Evolutionary conservation across 64 coral and sea anemone genomes (phyloP).

Genomic region (Pachyseris speciosa): DNA sequence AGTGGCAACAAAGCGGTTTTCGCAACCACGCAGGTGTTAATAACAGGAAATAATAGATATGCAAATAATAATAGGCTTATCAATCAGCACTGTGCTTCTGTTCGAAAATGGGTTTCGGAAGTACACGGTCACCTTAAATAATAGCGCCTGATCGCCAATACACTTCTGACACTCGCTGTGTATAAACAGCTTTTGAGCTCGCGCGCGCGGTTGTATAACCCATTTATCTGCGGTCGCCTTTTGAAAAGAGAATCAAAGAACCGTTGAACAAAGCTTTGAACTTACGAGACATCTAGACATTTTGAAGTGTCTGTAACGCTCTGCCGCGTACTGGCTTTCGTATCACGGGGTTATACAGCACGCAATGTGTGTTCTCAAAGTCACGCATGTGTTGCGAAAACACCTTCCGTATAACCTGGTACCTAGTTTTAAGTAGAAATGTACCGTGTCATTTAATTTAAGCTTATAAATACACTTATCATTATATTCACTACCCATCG

Average conservation of each 20-base stretch:
- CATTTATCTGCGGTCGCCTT: not conserved
- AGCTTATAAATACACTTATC: too few relatives aligned
- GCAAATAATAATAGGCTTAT: slow-evolving; percentile 44
- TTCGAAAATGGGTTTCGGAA: slow-evolving; percentile 43
- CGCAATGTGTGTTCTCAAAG: too few relatives aligned
- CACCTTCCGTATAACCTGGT: too few relatives aligned
- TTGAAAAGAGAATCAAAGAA: not conserved
- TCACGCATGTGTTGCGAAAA: too few relatives aligned
- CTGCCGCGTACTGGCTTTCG: too few relatives aligned
- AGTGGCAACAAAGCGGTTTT: slow-evolving; percentile 35
- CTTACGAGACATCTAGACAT: not conserved
- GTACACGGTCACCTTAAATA: not conserved
- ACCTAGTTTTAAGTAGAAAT: too few relatives aligned
- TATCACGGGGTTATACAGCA: too few relatives aligned
- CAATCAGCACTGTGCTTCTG: slow-evolving; percentile 24
- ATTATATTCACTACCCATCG: too few relatives aligned
- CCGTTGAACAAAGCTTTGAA: too few relatives aligned
- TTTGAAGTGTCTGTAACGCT: too few relatives aligned
- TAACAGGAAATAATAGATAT: slow-evolving; percentile 57
- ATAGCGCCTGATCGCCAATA: not conserved
- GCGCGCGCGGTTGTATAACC: not conserved
- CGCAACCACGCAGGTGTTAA: slow-evolving; percentile 41
- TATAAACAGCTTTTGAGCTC: not conserved
- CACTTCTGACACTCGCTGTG: not conserved
- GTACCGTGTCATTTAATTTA: too few relatives aligned